These are phyloP conservation scores for Odontophorus gujanensis DNA, from an alignment of 2,113 vertebrate species.

Conservation along the genomic window DNA sequence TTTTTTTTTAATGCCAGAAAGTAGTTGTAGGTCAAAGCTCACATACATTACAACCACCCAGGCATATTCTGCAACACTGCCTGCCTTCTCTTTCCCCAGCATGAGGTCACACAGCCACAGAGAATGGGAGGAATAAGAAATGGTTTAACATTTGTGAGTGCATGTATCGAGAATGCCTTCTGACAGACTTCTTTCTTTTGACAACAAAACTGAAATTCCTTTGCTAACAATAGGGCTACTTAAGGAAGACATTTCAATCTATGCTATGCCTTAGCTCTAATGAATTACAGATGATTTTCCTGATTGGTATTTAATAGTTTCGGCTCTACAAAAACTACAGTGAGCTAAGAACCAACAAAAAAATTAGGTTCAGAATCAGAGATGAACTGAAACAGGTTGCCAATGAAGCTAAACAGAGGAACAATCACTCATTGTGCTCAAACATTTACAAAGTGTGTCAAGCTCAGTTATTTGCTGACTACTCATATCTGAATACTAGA, in stretches of 20 bases:
- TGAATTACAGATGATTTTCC: not conserved
- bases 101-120: not conserved
- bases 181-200: conserved; percentile 24
- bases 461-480: conserved; percentile 51
- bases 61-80: conserved; percentile 35
- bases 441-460: conserved; percentile 23
- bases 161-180: conserved; percentile 30
- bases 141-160: conserved; percentile 11
- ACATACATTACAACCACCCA: conserved; percentile 27
- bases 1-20: conserved; percentile 24
- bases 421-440: conserved; percentile 44
- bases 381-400: not conserved
- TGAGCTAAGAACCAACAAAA: not conserved
- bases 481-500: conserved; percentile 26
- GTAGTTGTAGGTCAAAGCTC: conserved; percentile 55
- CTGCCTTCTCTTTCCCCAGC: not conserved
- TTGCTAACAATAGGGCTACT: conserved; percentile 28
- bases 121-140: conserved; percentile 11
- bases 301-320: not conserved
- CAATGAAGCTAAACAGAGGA: not conserved
- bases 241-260: not conserved
- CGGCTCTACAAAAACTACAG: not conserved
- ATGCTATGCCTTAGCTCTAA: not conserved
- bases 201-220: conserved; percentile 29
- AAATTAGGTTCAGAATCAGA: not conserved